Conservation (phyloP, 2,113 vertebrate genomes). For the Petroica traversi region DNA sequence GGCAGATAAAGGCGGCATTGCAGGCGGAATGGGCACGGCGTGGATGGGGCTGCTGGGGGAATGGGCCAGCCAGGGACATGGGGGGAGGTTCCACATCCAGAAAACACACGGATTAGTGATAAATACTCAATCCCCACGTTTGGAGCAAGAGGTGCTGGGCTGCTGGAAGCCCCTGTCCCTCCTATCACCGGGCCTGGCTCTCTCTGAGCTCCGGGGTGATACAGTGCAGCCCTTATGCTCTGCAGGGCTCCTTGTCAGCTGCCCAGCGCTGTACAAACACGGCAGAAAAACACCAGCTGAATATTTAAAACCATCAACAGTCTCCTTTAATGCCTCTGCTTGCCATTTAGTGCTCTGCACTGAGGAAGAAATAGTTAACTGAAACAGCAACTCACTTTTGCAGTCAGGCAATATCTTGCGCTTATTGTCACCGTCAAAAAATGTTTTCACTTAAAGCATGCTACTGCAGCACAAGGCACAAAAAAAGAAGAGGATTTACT, state of each 20-base stretch:
- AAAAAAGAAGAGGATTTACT: slow-evolving; percentile 10
- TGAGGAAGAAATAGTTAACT: slow-evolving; percentile 2
- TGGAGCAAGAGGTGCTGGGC: background rate
- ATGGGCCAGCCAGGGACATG: background rate
- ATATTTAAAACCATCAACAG: slow-evolving; percentile 36
- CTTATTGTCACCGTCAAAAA: background rate
- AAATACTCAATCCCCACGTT: background rate
- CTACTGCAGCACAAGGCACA: background rate
- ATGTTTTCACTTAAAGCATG: background rate
- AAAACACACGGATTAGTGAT: background rate
- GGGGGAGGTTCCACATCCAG: background rate
- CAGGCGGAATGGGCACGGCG: background rate
- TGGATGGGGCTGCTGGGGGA: rapidly evolving
- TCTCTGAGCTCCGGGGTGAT: background rate
- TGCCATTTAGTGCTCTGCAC: background rate
- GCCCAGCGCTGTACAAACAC: slow-evolving; percentile 34
- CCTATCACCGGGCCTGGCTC: background rate
- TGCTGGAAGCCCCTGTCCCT: background rate
- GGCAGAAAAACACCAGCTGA: slow-evolving; percentile 15
- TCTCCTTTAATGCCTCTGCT: background rate
- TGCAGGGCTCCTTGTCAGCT: slow-evolving; percentile 10
- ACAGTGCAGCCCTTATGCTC: slow-evolving; percentile 43
- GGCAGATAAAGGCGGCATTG: slow-evolving; percentile 22
- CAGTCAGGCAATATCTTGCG: background rate
- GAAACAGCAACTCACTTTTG: background rate